Conservation (phyloP, 2,888 invertebrate genomes). For the Allolobophora icterica region DNA sequence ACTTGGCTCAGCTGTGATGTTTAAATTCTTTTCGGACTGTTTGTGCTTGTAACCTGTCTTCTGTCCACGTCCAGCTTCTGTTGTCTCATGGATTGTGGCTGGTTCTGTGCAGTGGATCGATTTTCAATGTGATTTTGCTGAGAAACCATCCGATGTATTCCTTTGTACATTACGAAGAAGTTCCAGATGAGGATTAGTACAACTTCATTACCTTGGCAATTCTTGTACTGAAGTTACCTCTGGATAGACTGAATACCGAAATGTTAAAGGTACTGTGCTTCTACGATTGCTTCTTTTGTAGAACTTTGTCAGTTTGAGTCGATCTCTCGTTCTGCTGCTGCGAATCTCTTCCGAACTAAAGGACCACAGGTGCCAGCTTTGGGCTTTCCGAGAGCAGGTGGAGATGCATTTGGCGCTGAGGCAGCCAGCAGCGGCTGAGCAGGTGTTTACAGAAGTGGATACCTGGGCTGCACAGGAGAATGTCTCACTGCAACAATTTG, state of each 20-base stretch:
- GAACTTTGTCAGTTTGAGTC: background rate
- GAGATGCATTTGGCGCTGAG: background rate
- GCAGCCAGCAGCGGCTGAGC: slow-evolving; percentile 19
- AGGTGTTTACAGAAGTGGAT: background rate
- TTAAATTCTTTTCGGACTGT: too few relatives aligned
- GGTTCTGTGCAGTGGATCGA: background rate
- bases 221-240: background rate
- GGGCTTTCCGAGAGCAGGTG: background rate
- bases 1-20: background rate
- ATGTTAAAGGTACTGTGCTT: background rate
- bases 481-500: background rate
- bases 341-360: background rate
- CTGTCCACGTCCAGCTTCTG: background rate
- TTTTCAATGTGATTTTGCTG: too few relatives aligned
- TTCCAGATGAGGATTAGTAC: too few relatives aligned
- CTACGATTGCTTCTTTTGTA: background rate
- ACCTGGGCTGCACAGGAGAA: background rate
- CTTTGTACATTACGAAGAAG: background rate
- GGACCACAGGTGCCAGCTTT: slow-evolving; percentile 5
- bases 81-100: background rate
- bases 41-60: background rate
- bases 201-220: background rate
- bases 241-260: background rate
- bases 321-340: background rate
- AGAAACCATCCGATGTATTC: background rate